Percentiles rank a stretch among this genome's conserved stretches.
Conservation (phyloP, 2,888 invertebrate genomes). For the Eueremaeus valkanovi region DNA sequence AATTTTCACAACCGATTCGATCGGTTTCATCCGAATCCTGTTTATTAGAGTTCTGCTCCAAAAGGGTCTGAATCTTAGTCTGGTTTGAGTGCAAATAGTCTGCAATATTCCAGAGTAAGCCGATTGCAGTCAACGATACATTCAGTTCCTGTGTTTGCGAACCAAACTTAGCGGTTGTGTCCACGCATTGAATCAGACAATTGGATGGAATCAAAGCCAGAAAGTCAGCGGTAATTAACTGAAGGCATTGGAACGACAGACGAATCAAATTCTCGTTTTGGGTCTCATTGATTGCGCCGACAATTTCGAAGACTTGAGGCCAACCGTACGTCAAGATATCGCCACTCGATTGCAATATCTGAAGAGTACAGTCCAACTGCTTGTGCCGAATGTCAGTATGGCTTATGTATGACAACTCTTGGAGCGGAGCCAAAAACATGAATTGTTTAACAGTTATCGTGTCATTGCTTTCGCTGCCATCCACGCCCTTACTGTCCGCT, state of each 20-base stretch:
- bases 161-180: slow-evolving; percentile 91
- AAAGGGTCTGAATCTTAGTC: slow-evolving; percentile 59
- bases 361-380: slow-evolving; percentile 88
- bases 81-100: slow-evolving; percentile 96
- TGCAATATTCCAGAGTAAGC: slow-evolving; percentile 97
- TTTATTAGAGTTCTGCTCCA: slow-evolving; percentile 53
- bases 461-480: background rate
- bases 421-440: slow-evolving; percentile 77
- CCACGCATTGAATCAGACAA: slow-evolving; percentile 82
- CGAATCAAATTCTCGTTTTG: slow-evolving; percentile 88
- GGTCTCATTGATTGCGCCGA: slow-evolving; percentile 88
- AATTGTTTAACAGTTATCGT: slow-evolving; percentile 53
- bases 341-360: slow-evolving; percentile 86
- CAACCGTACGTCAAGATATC: slow-evolving; percentile 89
- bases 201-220: slow-evolving; percentile 85
- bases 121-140: slow-evolving; percentile 93
- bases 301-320: slow-evolving; percentile 88
- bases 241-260: slow-evolving; percentile 91
- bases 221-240: slow-evolving; percentile 90
- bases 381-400: slow-evolving; percentile 91
- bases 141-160: slow-evolving; percentile 94
- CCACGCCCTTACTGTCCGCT: background rate
- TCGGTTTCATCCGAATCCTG: background rate
- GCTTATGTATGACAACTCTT: slow-evolving; percentile 81
- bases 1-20: slow-evolving; percentile 50